Conservation (phyloP, 2,113 vertebrate species). For the Mormoops blainvillei region DNA sequence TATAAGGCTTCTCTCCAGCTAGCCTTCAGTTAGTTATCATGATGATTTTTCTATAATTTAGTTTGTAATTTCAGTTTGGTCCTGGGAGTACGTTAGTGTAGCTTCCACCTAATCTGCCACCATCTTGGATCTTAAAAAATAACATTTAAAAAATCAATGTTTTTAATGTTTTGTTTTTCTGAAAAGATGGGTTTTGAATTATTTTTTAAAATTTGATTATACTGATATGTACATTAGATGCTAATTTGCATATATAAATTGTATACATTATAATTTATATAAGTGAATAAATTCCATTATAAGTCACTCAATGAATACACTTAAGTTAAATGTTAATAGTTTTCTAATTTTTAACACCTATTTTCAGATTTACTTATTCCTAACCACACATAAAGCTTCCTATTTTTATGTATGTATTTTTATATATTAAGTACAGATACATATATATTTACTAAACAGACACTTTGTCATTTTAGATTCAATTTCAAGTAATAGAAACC, state of each 20-base stretch:
- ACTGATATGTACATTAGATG: neutral
- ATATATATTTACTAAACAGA: neutral
- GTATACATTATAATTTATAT: neutral
- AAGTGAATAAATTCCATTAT: neutral
- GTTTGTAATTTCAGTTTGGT: no score
- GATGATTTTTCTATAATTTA: no score
- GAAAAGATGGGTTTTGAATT: neutral
- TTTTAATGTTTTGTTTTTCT: neutral
- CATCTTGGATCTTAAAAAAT: neutral
- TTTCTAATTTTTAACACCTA: neutral
- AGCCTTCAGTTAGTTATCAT: no score
- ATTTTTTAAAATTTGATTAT: neutral
- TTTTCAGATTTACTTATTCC: constrained; percentile 1
- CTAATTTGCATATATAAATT: neutral
- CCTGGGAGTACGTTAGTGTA: no score
- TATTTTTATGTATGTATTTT: constrained; percentile 28
- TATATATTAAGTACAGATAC: neutral
- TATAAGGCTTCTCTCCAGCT: no score
- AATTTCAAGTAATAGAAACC: neutral
- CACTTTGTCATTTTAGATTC: neutral
- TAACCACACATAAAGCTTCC: neutral
- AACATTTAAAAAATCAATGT: neutral
- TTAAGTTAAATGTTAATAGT: neutral
- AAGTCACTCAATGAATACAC: neutral
- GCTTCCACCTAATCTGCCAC: no score